Evolutionary conservation across 2,113 vertebrate genomes (phyloP).

Genomic region (Burhinus bistriatus): DNA sequence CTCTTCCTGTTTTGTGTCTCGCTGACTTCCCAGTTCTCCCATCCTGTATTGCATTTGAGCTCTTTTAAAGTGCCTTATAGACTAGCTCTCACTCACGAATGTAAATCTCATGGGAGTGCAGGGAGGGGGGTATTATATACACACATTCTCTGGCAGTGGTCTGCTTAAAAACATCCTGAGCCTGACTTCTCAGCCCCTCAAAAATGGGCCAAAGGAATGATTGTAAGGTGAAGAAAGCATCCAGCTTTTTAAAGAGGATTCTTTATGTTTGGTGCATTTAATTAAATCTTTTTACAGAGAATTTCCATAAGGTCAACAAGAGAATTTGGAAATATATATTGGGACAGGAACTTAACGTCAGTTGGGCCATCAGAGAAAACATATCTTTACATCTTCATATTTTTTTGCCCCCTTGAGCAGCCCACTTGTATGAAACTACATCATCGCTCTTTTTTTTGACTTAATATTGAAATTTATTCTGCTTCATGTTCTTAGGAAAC

Average conservation of each 20-base stretch:
- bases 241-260: background rate
- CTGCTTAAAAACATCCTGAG: background rate
- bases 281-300: background rate
- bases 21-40: background rate
- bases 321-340: background rate
- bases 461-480: background rate
- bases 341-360: background rate
- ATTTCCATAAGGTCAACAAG: background rate
- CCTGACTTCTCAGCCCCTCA: background rate
- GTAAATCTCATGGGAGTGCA: background rate
- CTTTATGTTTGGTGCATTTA: background rate
- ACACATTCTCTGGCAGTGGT: background rate
- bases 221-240: background rate
- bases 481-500: background rate
- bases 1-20: constrained; percentile 17
- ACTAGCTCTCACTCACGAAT: background rate
- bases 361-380: background rate
- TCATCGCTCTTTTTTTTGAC: background rate
- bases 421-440: background rate
- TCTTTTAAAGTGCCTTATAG: background rate
- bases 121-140: background rate
- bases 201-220: background rate
- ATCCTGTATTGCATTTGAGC: background rate
- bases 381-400: background rate
- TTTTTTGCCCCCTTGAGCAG: background rate